Evolutionary conservation across 2,113 vertebrate species (phyloP).

Genomic region (Theristicus caerulescens): DNA sequence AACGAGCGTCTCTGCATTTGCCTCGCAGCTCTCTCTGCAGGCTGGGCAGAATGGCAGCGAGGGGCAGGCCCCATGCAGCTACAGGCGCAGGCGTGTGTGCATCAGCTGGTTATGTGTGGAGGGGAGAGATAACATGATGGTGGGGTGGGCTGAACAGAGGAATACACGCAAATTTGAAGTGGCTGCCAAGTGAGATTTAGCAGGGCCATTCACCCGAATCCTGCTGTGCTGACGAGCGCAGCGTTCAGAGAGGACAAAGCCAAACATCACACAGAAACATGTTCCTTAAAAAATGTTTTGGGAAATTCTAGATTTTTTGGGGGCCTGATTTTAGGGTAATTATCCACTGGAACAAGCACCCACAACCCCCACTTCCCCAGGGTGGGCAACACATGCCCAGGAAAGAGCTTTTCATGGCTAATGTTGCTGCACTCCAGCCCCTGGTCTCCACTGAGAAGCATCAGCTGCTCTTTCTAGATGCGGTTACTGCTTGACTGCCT

Average conservation of each 20-base stretch:
- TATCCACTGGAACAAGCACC: neutral
- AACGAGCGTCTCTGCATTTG: neutral
- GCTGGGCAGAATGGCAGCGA: neutral
- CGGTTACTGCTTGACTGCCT: neutral
- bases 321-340: neutral
- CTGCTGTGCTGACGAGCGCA: fast-evolving
- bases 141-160: neutral
- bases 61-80: neutral
- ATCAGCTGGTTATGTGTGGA: neutral
- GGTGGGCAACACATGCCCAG: neutral
- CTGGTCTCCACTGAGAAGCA: neutral
- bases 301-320: neutral
- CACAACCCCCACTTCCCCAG: neutral
- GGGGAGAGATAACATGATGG: neutral
- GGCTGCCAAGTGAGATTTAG: neutral
- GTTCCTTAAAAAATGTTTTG: neutral
- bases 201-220: neutral
- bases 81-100: neutral
- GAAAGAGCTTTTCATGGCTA: neutral
- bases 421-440: neutral
- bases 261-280: neutral
- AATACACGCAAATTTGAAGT: neutral
- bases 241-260: neutral
- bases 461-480: neutral
- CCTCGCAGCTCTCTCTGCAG: neutral